These are phyloP conservation scores for Hartigia nigra DNA, from an alignment of 2,888 invertebrate genomes.

Conservation along the genomic window DNA sequence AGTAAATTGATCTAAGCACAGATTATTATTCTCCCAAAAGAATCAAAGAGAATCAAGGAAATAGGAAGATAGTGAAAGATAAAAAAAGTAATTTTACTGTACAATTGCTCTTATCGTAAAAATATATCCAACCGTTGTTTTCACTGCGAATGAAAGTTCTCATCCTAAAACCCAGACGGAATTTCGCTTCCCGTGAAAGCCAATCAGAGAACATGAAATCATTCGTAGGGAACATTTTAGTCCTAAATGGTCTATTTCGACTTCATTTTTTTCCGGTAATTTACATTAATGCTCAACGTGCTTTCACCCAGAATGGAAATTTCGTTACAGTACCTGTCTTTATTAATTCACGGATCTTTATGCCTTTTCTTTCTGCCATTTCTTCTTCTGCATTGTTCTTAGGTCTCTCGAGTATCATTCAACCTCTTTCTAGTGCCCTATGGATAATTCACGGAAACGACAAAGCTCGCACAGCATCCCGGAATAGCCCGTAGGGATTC, in stretches of 20 bases:
- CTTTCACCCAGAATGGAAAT: neutral
- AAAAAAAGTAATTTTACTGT: neutral
- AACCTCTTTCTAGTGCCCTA: neutral
- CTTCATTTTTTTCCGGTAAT: neutral
- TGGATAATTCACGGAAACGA: neutral
- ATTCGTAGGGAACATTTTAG: neutral
- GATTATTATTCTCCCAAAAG: neutral
- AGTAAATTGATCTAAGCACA: neutral
- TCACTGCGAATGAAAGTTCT: neutral
- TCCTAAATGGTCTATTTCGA: neutral
- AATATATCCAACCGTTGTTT: neutral
- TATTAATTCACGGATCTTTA: neutral
- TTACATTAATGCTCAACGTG: neutral
- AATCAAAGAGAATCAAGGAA: neutral
- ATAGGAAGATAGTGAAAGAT: neutral
- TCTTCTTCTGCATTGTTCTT: neutral
- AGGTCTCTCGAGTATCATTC: neutral
- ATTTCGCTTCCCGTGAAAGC: neutral
- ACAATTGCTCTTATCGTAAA: neutral
- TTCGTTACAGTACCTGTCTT: neutral
- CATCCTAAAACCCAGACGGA: neutral
- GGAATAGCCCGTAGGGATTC: neutral
- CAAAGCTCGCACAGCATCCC: neutral
- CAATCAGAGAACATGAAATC: neutral
- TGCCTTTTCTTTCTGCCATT: neutral